phyloP scores from a whole-genome alignment of 2,888 invertebrate genomes.

The Nudaria mundana region DNA sequence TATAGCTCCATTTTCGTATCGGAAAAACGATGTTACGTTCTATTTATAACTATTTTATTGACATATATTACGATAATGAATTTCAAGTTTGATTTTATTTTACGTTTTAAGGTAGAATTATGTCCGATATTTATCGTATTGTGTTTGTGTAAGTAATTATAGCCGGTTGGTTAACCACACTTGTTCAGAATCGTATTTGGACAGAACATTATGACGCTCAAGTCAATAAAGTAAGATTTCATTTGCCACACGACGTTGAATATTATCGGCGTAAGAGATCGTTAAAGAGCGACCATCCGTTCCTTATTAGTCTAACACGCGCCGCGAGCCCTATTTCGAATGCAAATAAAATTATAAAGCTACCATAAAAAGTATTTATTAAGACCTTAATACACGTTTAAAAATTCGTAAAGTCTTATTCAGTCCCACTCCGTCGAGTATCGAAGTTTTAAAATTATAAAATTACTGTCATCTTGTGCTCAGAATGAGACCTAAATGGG shows the following conservation, averaged over 20 bases:
- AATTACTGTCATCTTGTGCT: constrained; percentile 58
- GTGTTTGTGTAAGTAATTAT: constrained; percentile 22
- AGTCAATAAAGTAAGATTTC: constrained; percentile 61
- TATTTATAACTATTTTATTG: constrained; percentile 24
- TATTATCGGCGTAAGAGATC: constrained; percentile 59
- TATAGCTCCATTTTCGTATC: constrained; percentile 27
- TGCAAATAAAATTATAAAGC: constrained; percentile 74
- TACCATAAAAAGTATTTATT: constrained; percentile 75
- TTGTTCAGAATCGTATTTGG: constrained; percentile 43
- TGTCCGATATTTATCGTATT: constrained; percentile 17
- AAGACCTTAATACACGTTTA: constrained; percentile 75
- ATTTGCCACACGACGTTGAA: constrained; percentile 54
- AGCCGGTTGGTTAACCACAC: constrained; percentile 42
- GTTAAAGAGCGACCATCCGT: constrained; percentile 65
- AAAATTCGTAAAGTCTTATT: constrained; percentile 78
- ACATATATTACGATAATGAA: constrained; percentile 20
- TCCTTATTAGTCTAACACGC: constrained; percentile 76
- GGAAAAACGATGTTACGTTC: constrained; percentile 19
- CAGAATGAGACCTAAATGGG: constrained; percentile 73
- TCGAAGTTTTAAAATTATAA: constrained; percentile 71
- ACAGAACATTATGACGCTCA: constrained; percentile 47
- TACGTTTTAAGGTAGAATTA: constrained; percentile 12
- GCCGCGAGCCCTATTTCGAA: constrained; percentile 67
- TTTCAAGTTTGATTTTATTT: constrained; percentile 11
- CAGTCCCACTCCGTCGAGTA: constrained; percentile 61